A percentile compares a stretch with the other conserved stretches of the same genome.
phyloP scores from a whole-genome alignment of 2,113 vertebrate species.

The Dicerorhinus sumatrensis region DNA sequence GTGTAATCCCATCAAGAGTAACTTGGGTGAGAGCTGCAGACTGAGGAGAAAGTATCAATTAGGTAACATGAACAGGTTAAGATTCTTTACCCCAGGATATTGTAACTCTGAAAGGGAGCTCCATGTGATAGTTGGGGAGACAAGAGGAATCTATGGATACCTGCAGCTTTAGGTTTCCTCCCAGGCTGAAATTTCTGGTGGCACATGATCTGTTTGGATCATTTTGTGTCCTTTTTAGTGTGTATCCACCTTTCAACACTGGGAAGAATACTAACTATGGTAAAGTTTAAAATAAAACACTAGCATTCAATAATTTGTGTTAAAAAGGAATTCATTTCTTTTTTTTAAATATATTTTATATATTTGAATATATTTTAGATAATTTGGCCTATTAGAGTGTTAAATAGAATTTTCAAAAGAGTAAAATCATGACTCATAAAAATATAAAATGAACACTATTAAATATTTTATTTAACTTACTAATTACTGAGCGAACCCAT shows the following conservation, averaged over 20 bases:
- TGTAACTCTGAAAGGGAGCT: background rate
- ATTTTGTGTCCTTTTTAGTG: background rate
- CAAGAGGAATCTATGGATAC: background rate
- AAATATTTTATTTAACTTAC: background rate
- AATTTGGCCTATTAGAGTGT: background rate
- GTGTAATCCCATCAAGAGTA: background rate
- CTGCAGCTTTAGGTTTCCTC: background rate
- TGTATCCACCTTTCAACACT: background rate
- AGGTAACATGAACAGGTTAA: background rate
- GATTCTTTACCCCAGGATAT: background rate
- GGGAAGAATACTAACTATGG: background rate
- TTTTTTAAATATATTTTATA: background rate
- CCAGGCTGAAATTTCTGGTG: background rate
- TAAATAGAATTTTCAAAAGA: background rate
- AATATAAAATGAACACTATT: background rate
- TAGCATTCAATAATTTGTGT: background rate
- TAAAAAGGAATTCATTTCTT: background rate
- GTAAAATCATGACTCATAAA: background rate
- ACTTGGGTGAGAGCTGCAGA: background rate
- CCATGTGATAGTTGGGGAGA: background rate
- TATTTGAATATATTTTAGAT: background rate
- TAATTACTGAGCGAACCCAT: background rate
- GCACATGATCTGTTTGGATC: background rate
- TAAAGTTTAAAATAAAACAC: background rate
- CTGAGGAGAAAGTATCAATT: background rate